These are phyloP conservation scores for Tipula unca DNA, from an alignment of 2,888 invertebrate species.

Conservation along the genomic window DNA sequence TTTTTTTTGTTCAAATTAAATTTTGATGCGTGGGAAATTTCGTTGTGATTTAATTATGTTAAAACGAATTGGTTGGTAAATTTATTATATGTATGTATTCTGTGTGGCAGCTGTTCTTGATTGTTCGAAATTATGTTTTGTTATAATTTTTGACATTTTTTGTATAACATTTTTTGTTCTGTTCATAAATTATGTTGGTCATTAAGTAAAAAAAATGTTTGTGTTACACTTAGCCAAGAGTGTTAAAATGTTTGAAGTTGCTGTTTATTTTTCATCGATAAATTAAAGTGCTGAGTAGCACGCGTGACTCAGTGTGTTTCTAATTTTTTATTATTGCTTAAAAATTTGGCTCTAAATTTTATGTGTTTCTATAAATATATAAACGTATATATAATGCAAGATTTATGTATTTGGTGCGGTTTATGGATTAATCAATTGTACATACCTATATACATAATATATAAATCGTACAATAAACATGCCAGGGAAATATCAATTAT, in stretches of 20 bases:
- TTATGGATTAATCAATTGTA: background rate
- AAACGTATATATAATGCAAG: too few relatives aligned
- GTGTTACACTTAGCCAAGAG: background rate
- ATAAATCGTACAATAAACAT: background rate
- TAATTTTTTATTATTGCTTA: background rate
- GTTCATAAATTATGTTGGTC: background rate
- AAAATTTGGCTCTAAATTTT: background rate
- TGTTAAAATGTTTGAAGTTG: background rate
- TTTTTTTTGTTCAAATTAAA: background rate
- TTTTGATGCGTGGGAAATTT: constrained; percentile 2
- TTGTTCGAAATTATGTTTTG: background rate
- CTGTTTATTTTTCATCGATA: background rate
- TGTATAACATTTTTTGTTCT: background rate
- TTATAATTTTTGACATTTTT: background rate
- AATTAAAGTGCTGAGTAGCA: background rate
- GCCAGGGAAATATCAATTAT: background rate
- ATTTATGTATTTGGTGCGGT: background rate
- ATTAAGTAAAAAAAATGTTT: background rate
- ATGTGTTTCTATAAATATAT: background rate
- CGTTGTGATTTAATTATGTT: background rate
- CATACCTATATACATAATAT: background rate
- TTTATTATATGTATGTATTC: background rate
- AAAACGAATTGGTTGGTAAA: background rate
- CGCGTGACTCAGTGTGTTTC: background rate
- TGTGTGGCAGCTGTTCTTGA: background rate